Conservation (phyloP, 37 sponge, comb jelly and placozoan species). For the Hormiphora californensis region DNA sequence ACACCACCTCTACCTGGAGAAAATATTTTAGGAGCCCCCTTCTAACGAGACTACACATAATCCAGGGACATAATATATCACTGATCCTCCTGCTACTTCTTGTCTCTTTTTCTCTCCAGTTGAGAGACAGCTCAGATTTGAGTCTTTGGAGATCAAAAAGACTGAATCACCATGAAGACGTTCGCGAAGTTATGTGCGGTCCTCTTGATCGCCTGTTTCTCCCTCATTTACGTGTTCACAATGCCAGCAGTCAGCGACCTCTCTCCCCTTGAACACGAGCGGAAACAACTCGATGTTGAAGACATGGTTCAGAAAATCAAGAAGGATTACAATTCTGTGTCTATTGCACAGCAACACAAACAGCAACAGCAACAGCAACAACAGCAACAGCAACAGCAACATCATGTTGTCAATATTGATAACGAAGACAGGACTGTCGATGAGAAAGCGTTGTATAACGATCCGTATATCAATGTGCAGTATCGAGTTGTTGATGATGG, state of each 20-base stretch:
- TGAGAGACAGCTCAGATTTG: too few species aligned
- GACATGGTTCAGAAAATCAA: not conserved
- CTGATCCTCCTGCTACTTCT: too few species aligned
- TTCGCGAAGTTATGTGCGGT: not conserved
- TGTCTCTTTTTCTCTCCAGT: too few species aligned
- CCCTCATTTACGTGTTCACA: slow-evolving; percentile 2
- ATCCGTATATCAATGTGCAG: not conserved
- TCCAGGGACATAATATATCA: not conserved
- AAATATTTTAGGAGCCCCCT: not conserved
- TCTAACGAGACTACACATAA: not conserved
- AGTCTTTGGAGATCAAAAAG: too few species aligned
- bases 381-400: too few species aligned
- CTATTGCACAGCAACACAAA: not conserved
- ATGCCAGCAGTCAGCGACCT: not conserved
- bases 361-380: too few species aligned
- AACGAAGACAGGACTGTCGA: not conserved
- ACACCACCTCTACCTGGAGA: not conserved
- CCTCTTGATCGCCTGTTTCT: not conserved
- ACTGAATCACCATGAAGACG: slow-evolving; percentile 5
- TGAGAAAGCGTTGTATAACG: not conserved
- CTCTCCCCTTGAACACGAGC: not conserved
- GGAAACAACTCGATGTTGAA: not conserved
- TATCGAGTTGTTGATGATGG: not conserved
- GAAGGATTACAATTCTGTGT: not conserved
- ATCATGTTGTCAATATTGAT: too few species aligned